A percentile compares a stretch with the other conserved stretches of the same genome.
Evolutionary conservation across 2,888 invertebrate genomes (phyloP).

Genomic region (Noctuana brunneofusca): DNA sequence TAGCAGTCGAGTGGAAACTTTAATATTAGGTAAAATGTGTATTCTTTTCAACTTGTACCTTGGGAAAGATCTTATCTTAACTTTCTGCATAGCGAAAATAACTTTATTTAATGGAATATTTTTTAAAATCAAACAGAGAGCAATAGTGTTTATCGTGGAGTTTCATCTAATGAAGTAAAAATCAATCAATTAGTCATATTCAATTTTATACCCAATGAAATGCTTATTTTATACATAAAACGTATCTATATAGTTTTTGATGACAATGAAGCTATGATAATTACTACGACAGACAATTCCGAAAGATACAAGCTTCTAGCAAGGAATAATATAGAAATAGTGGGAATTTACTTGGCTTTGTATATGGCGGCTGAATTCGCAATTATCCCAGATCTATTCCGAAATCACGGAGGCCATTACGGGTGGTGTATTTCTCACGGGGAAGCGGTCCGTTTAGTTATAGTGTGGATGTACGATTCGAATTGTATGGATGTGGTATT

Average conservation of each 20-base stretch:
- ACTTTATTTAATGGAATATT: too few relatives aligned
- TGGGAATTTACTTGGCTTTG: conserved; percentile 13
- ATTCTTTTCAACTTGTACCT: neutral
- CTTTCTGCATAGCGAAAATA: neutral
- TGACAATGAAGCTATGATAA: too few relatives aligned
- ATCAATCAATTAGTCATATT: too few relatives aligned
- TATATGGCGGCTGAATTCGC: conserved; percentile 52
- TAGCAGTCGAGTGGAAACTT: conserved; percentile 3
- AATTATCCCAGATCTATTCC: conserved; percentile 50
- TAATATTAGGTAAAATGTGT: neutral
- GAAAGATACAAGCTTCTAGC: neutral
- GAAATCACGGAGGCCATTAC: conserved; percentile 34
- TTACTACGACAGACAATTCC: too few relatives aligned
- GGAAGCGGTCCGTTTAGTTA: conserved; percentile 54
- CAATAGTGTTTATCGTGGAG: too few relatives aligned
- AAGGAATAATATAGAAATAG: neutral
- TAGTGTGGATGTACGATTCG: conserved; percentile 36
- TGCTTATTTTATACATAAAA: too few relatives aligned
- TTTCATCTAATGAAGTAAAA: too few relatives aligned
- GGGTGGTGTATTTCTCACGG: conserved; percentile 63
- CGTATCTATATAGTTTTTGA: too few relatives aligned
- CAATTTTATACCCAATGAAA: too few relatives aligned
- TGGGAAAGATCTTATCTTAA: too few relatives aligned
- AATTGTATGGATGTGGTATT: conserved; percentile 15
- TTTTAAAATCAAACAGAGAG: too few relatives aligned